Conservation (phyloP, 2,113 vertebrate genomes). For the Oxyura jamaicensis region DNA sequence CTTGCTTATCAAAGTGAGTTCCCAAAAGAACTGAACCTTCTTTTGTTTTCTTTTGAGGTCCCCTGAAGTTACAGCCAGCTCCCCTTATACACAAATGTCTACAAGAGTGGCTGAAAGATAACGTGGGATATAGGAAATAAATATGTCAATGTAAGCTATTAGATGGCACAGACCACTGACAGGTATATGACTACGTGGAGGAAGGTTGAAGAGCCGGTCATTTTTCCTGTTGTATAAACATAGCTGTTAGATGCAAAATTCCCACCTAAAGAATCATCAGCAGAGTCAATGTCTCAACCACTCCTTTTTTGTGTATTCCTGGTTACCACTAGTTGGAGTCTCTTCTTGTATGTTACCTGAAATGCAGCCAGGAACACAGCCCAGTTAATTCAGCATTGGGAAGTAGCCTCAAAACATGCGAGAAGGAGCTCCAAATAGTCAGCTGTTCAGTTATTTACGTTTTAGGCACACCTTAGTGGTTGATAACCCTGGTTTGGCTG, state of each 20-base stretch:
- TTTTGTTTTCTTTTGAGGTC: neutral
- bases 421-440: neutral
- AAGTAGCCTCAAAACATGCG: neutral
- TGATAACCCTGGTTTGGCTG: neutral
- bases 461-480: neutral
- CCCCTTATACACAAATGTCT: neutral
- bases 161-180: neutral
- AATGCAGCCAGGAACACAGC: neutral
- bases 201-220: neutral
- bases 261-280: neutral
- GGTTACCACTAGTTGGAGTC: neutral
- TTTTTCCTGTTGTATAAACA: neutral
- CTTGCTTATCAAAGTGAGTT: neutral
- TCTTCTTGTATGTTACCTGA: neutral
- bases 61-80: neutral
- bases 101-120: neutral
- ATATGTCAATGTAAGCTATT: neutral
- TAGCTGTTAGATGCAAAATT: neutral
- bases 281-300: neutral
- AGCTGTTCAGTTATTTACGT: neutral
- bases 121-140: neutral
- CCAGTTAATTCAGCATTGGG: neutral
- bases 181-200: neutral
- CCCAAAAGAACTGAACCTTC: neutral
- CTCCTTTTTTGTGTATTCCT: neutral